A percentile compares a stretch with the other conserved stretches of the same genome.
phyloP scores from a whole-genome alignment of 2,888 invertebrate genomes.

The Fissipunctia ypsillon region DNA sequence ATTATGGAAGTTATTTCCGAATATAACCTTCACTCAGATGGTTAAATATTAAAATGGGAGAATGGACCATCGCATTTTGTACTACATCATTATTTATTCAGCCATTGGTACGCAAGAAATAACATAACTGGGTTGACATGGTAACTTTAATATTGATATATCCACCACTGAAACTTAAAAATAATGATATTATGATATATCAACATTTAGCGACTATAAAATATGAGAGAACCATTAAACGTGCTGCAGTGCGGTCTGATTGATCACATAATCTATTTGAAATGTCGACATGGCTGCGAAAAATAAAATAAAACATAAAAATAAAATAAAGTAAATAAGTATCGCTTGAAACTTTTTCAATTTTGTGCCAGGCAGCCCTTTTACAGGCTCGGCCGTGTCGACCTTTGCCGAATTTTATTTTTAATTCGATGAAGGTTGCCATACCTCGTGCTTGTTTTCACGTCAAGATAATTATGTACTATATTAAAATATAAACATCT shows the following conservation, averaged over 20 bases:
- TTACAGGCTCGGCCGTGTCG: slow-evolving; percentile 9
- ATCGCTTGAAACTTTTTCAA: slow-evolving; percentile 35
- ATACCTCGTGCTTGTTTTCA: slow-evolving; percentile 1
- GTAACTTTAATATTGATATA: neutral
- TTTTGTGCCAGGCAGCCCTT: slow-evolving; percentile 31
- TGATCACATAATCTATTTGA: slow-evolving; percentile 33
- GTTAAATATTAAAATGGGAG: slow-evolving; percentile 43
- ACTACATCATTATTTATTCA: slow-evolving; percentile 28
- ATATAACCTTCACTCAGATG: neutral
- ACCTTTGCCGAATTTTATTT: slow-evolving; percentile 50
- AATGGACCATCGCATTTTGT: slow-evolving; percentile 10
- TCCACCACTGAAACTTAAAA: neutral
- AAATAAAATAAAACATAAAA: slow-evolving; percentile 19
- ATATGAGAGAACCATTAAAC: slow-evolving; percentile 5
- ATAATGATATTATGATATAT: slow-evolving; percentile 23
- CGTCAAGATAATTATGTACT: slow-evolving; percentile 8
- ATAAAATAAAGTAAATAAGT: slow-evolving; percentile 13
- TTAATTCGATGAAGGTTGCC: slow-evolving; percentile 22
- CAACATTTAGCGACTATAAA: neutral
- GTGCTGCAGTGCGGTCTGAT: slow-evolving; percentile 8
- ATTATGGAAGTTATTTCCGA: slow-evolving; percentile 19
- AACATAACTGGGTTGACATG: neutral
- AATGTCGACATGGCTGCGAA: slow-evolving; percentile 20
- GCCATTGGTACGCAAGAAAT: neutral
- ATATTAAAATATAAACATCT: neutral